Conservation (phyloP, 2,888 invertebrate genomes). For the Caenorhabditis sulstoni region DNA sequence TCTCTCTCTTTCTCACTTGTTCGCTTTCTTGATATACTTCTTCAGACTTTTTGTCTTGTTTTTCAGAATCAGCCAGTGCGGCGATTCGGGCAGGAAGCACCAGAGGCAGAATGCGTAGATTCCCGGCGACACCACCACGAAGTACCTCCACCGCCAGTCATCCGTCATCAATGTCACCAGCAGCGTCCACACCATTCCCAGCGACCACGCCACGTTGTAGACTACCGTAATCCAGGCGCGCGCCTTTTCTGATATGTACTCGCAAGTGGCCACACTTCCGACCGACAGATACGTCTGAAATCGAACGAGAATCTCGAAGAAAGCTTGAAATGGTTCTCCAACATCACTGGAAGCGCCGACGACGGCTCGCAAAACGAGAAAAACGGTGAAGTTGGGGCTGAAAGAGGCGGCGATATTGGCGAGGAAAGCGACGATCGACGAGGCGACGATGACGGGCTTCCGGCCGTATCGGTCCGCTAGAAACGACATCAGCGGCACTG, state of each 20-base stretch:
- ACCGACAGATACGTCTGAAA: constrained; percentile 58
- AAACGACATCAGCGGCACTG: constrained; percentile 53
- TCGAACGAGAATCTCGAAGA: not conserved
- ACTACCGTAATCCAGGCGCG: constrained; percentile 59
- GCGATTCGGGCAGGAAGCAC: constrained; percentile 48
- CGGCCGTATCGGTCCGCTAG: constrained; percentile 57
- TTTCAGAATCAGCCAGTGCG: constrained; percentile 56
- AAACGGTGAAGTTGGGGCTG: constrained; percentile 46
- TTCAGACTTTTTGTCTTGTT: constrained; percentile 46
- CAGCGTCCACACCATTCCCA: constrained; percentile 57
- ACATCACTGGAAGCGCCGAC: constrained; percentile 58
- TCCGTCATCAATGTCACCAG: constrained; percentile 44
- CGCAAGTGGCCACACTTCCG: constrained; percentile 53
- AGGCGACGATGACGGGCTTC: constrained; percentile 46
- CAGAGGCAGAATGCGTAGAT: constrained; percentile 40
- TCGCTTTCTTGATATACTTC: constrained; percentile 53
- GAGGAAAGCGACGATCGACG: constrained; percentile 31
- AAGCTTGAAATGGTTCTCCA: not conserved
- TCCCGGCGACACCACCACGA: constrained; percentile 32
- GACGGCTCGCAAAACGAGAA: constrained; percentile 40
- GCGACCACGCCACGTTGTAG: constrained; percentile 58
- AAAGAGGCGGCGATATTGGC: constrained; percentile 47
- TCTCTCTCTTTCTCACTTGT: constrained; percentile 16
- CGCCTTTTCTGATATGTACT: constrained; percentile 53
- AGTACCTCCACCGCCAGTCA: constrained; percentile 59